Evolutionary conservation across 2,888 invertebrate species (phyloP).

Genomic region (Aphodius sticticus): DNA sequence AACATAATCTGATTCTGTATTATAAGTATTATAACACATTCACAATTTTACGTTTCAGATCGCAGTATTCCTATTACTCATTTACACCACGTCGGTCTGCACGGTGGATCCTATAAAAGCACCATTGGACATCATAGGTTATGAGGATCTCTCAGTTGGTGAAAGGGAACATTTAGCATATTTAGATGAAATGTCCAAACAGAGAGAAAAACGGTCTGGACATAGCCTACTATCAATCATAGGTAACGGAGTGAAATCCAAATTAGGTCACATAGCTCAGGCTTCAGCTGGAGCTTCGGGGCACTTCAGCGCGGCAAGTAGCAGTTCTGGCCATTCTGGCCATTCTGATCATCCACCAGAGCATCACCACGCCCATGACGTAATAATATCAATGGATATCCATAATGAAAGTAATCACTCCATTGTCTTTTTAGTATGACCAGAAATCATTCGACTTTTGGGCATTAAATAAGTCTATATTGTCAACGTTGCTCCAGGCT

Average conservation of each 20-base stretch:
- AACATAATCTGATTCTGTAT: too few species aligned
- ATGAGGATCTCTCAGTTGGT: constrained; percentile 49
- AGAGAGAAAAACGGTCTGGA: constrained; percentile 56
- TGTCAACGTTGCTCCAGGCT: constrained; percentile 85
- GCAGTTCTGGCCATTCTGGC: constrained; percentile 49
- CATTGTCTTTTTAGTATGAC: constrained; percentile 44
- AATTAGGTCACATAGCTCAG: constrained; percentile 64
- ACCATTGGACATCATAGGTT: constrained; percentile 48
- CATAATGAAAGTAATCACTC: neutral
- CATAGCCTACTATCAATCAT: constrained; percentile 62
- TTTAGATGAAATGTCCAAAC: constrained; percentile 43
- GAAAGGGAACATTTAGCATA: constrained; percentile 49
- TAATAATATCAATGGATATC: constrained; percentile 16
- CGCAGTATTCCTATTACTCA: constrained; percentile 42
- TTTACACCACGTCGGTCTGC: constrained; percentile 37
- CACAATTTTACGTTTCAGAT: constrained; percentile 43
- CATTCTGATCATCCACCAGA: constrained; percentile 41
- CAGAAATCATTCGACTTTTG: constrained; percentile 60
- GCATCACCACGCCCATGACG: constrained; percentile 34
- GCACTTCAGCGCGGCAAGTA: constrained; percentile 63
- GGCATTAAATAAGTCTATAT: constrained; percentile 82
- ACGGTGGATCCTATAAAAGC: constrained; percentile 46
- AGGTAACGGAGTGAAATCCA: constrained; percentile 63
- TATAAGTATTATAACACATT: too few species aligned
- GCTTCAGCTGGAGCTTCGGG: constrained; percentile 64